A percentile compares a stretch with the other conserved stretches of the same genome.
Conservation (phyloP, 2,797 vertebrate genomes). For the Nasua narica region DNA sequence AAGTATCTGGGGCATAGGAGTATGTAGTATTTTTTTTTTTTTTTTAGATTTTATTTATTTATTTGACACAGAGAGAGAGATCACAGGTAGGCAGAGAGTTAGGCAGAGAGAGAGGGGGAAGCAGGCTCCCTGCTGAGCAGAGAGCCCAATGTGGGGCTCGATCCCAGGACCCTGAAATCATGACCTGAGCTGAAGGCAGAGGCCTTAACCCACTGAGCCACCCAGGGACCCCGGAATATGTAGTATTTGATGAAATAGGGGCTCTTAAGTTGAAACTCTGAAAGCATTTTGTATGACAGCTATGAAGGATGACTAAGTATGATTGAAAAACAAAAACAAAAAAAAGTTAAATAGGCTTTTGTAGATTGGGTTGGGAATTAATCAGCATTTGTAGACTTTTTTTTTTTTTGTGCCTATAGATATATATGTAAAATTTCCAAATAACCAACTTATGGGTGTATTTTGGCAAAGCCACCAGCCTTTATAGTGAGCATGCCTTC, state of each 20-base stretch:
- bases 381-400: neutral
- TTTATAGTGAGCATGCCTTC: neutral
- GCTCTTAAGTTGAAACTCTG: neutral
- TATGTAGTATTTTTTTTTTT: too few species aligned
- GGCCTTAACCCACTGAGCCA: too few species aligned
- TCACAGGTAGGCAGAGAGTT: too few species aligned
- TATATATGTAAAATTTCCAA: neutral
- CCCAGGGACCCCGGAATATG: too few species aligned
- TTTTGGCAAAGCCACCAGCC: neutral
- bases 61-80: too few species aligned
- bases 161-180: too few species aligned
- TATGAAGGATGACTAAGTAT: constrained; percentile 16
- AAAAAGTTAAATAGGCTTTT: neutral
- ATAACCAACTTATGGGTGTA: neutral
- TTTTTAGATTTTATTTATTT: too few species aligned
- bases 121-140: too few species aligned
- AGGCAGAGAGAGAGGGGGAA: too few species aligned
- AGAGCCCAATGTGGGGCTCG: too few species aligned
- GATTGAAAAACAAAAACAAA: neutral
- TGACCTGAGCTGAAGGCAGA: too few species aligned
- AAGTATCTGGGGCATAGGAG: neutral
- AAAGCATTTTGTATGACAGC: neutral
- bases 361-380: neutral
- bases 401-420: neutral
- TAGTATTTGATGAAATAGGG: neutral